Evolutionary conservation across 92 coral and sea anemone species (phyloP).

Genomic region (Siderastrea radians): DNA sequence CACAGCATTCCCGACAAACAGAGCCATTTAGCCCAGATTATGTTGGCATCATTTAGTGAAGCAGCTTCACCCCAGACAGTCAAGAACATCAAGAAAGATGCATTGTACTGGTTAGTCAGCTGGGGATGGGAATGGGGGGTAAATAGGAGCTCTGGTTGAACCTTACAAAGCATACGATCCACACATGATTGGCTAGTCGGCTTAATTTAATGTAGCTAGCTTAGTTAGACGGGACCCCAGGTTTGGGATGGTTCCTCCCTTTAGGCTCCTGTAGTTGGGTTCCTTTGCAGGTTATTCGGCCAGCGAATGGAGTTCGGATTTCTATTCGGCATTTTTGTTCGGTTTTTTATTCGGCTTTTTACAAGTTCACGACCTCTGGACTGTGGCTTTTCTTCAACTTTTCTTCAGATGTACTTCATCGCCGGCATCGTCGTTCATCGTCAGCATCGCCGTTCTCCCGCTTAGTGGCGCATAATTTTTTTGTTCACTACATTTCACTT

Average conservation of each 20-base stretch:
- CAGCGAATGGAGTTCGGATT: background rate
- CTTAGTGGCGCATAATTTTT: constrained; percentile 3
- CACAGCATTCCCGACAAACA: no score
- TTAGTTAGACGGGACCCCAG: constrained; percentile 2
- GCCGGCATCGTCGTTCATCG: background rate
- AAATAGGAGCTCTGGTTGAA: constrained; percentile 14
- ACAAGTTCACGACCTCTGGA: background rate
- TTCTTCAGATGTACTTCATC: background rate
- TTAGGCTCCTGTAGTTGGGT: constrained; percentile 22
- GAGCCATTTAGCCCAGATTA: no score
- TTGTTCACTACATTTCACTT: background rate
- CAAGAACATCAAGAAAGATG: no score
- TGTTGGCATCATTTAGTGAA: no score
- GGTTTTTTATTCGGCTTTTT: background rate
- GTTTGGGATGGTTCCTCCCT: constrained; percentile 22
- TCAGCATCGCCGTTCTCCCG: background rate
- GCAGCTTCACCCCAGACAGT: no score
- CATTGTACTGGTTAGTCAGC: background rate
- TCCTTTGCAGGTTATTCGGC: constrained; percentile 24
- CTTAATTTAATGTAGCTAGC: constrained; percentile 24
- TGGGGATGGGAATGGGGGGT: constrained; percentile 14
- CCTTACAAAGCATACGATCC: constrained; percentile 1
- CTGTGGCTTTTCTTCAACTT: background rate
- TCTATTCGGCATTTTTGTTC: background rate
- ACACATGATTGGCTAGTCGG: constrained; percentile 3